These are phyloP conservation scores for Aricia agestis DNA, from an alignment of 1,140 invertebrate genomes.

Conservation along the genomic window DNA sequence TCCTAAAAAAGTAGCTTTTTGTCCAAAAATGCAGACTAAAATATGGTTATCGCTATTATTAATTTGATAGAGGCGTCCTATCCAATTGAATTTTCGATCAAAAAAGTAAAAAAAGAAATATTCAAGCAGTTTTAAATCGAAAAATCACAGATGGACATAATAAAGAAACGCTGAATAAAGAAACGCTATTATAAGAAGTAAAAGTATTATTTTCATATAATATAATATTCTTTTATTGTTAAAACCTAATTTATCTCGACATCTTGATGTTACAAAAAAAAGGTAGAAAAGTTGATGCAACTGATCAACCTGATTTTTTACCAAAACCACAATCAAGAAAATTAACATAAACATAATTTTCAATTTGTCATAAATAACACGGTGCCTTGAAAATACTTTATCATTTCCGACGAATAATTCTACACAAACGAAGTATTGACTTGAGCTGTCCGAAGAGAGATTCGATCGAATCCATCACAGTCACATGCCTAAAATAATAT, in stretches of 20 bases:
- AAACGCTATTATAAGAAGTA: too few species aligned
- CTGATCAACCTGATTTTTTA: neutral
- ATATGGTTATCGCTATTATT: neutral
- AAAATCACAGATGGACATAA: too few species aligned
- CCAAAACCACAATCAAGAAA: neutral
- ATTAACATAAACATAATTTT: conserved; percentile 14
- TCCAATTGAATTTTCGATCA: neutral
- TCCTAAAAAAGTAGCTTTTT: neutral
- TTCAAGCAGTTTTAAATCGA: too few species aligned
- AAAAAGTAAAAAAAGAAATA: too few species aligned
- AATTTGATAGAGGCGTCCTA: neutral
- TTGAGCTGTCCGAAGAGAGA: conserved; percentile 56
- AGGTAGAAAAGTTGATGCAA: neutral
- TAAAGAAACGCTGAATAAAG: too few species aligned
- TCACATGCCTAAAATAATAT: conserved; percentile 70
- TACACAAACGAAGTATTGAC: conserved; percentile 22
- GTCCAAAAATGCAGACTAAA: neutral
- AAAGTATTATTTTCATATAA: too few species aligned
- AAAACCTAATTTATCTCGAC: too few species aligned
- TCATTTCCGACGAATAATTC: conserved; percentile 21
- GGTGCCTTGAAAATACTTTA: conserved; percentile 16
- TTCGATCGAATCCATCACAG: conserved; percentile 70
- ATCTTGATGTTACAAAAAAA: neutral
- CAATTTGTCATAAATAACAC: conserved; percentile 20
- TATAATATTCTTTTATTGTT: too few species aligned